Conservation (phyloP, 2,797 vertebrate species). For the Buphagus erythrorhynchus region DNA sequence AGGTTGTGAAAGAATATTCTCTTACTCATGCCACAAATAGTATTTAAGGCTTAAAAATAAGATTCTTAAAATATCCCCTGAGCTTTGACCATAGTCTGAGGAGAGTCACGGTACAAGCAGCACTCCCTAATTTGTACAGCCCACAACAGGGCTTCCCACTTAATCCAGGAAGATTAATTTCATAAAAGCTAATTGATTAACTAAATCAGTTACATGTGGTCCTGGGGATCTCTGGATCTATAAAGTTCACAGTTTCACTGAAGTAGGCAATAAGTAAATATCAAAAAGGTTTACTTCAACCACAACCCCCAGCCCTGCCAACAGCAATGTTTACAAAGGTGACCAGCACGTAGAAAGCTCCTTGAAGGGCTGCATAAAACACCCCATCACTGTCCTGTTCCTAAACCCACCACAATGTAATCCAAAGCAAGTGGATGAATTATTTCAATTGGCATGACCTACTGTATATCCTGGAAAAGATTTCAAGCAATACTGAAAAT, state of each 20-base stretch:
- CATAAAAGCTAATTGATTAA: not conserved
- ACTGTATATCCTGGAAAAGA: not conserved
- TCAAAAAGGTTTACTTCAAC: not conserved
- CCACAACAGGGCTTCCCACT: not conserved
- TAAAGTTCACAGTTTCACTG: not conserved
- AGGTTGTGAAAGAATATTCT: not conserved
- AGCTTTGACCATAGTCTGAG: not conserved
- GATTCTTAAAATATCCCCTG: not conserved
- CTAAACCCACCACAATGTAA: not conserved
- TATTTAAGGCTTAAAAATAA: not conserved
- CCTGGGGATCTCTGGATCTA: not conserved
- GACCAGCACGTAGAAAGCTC: not conserved
- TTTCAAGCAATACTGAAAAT: not conserved
- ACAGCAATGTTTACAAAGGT: not conserved
- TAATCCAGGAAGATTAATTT: not conserved
- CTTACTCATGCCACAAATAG: not conserved
- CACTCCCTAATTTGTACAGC: not conserved
- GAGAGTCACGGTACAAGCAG: not conserved
- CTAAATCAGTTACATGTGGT: not conserved
- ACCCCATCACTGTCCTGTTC: not conserved
- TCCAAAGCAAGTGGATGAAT: not conserved
- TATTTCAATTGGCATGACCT: not conserved
- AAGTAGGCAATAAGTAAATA: not conserved
- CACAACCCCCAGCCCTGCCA: not conserved
- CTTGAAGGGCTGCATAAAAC: not conserved